Conservation (phyloP, 2,113 vertebrate genomes). For the Anas platyrhynchos region DNA sequence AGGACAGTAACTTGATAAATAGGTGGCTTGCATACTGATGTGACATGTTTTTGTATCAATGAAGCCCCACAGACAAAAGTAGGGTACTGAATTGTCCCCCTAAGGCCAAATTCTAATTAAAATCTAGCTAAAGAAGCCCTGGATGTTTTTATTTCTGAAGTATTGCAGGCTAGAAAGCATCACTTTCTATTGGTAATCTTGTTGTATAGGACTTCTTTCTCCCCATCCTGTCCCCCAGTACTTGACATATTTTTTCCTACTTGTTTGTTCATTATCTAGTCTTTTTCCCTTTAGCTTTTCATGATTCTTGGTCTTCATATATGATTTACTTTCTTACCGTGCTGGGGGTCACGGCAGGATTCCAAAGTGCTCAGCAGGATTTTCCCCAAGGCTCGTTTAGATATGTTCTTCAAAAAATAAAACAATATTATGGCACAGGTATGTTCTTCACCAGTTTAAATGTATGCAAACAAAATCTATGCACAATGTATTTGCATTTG, state of each 20-base stretch:
- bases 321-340: slow-evolving; percentile 76
- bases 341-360: slow-evolving; percentile 82
- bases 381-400: slow-evolving; percentile 88
- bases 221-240: not conserved
- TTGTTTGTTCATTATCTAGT: not conserved
- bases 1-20: not conserved
- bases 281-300: not conserved
- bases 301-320: not conserved
- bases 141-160: not conserved
- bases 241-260: not conserved
- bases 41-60: not conserved
- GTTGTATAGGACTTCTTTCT: not conserved
- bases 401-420: slow-evolving; percentile 84
- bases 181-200: not conserved
- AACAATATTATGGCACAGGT: slow-evolving; percentile 6
- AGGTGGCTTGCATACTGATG: not conserved
- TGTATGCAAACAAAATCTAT: not conserved
- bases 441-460: not conserved
- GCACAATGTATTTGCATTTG: not conserved
- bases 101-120: not conserved
- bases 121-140: not conserved
- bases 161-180: not conserved
- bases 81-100: not conserved
- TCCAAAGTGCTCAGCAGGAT: slow-evolving; percentile 92
- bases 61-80: not conserved